Conservation (phyloP, 1,140 invertebrate genomes). For the Nixonia krombeini region DNA sequence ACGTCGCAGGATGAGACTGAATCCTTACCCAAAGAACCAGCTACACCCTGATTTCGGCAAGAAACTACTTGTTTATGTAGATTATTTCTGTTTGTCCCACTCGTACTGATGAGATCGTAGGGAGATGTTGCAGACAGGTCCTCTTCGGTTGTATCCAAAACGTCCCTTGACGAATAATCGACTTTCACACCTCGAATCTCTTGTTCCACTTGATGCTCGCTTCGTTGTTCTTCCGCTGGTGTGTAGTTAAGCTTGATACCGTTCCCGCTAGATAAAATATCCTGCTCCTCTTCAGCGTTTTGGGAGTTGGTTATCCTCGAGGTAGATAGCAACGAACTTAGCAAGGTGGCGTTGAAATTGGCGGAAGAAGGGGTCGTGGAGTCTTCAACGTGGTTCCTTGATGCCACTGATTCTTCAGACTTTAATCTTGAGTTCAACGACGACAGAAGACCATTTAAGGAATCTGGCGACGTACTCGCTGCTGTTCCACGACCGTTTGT, state of each 20-base stretch:
- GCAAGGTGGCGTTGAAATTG: constrained; percentile 54
- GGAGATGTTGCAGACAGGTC: constrained; percentile 48
- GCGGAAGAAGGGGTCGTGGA: constrained; percentile 18
- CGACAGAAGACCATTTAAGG: constrained; percentile 57
- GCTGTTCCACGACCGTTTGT: constrained; percentile 1
- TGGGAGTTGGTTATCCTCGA: constrained; percentile 37
- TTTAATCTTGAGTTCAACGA: constrained; percentile 53
- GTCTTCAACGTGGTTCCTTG: constrained; percentile 30
- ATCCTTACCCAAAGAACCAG: constrained; percentile 13
- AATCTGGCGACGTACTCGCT: constrained; percentile 40
- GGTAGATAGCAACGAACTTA: constrained; percentile 55
- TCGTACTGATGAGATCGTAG: constrained; percentile 54
- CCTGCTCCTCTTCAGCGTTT: constrained; percentile 27
- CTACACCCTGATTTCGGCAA: constrained; percentile 13
- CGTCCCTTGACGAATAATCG: constrained; percentile 52
- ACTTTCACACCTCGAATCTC: constrained; percentile 32
- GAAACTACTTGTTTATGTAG: constrained; percentile 16
- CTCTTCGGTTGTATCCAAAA: constrained; percentile 47
- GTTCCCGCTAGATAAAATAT: constrained; percentile 15
- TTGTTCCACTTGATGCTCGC: constrained; percentile 27
- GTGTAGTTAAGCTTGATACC: constrained; percentile 47
- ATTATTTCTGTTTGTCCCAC: constrained; percentile 20
- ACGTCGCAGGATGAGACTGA: constrained; percentile 16
- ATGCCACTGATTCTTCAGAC: constrained; percentile 46
- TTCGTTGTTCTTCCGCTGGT: constrained; percentile 14